Evolutionary conservation across 1,140 invertebrate species (phyloP).

Genomic region (Camponotus vicinus): DNA sequence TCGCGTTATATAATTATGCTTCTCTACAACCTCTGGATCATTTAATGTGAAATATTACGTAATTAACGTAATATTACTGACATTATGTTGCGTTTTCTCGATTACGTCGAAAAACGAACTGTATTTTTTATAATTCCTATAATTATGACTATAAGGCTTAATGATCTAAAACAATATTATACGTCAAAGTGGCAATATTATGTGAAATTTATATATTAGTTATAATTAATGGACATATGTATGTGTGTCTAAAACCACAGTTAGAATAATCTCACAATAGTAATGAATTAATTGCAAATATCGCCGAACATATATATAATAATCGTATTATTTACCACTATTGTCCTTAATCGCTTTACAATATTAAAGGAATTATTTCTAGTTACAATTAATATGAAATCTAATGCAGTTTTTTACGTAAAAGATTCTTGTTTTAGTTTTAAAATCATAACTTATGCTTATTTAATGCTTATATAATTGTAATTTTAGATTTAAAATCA

Average conservation of each 20-base stretch:
- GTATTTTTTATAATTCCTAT: not conserved
- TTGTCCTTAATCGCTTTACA: not conserved
- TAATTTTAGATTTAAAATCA: not conserved
- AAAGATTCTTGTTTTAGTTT: not conserved
- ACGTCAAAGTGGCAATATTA: constrained; percentile 3
- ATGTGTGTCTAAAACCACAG: not conserved
- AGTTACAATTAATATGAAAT: not conserved
- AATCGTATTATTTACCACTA: not conserved
- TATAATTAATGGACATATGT: not conserved
- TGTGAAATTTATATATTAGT: not conserved
- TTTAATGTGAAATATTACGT: not conserved
- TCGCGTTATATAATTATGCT: constrained; percentile 1
- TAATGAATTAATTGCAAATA: not conserved
- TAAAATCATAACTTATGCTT: too few relatives aligned
- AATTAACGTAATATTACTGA: not conserved
- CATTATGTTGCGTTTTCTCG: not conserved
- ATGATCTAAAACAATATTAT: constrained; percentile 1
- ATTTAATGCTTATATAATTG: too few relatives aligned
- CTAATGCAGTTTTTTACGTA: not conserved
- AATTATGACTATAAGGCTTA: not conserved
- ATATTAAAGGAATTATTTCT: not conserved
- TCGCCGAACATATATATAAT: not conserved
- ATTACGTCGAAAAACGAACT: not conserved
- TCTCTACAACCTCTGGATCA: not conserved
- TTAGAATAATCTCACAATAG: not conserved